These are phyloP conservation scores for Triplophysa siluroides DNA, from an alignment of 2,113 vertebrate species.

Conservation along the genomic window DNA sequence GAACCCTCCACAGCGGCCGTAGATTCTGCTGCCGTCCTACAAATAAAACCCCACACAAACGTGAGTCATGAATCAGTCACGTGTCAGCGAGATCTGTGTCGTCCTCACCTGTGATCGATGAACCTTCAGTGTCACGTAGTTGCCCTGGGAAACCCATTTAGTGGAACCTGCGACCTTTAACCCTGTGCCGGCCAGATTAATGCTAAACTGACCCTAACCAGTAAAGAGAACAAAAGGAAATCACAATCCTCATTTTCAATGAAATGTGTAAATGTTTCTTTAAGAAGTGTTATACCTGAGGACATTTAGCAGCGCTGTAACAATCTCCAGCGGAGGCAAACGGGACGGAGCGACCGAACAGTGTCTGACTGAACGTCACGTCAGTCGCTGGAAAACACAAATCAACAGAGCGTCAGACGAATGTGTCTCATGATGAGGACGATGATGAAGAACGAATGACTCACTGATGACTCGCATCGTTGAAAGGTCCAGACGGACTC, in stretches of 20 bases:
- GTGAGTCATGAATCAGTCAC: too few relatives aligned
- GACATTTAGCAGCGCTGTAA: slow-evolving; percentile 89
- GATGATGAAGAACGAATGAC: slow-evolving; percentile 50
- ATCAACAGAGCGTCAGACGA: slow-evolving; percentile 33
- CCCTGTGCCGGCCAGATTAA: slow-evolving; percentile 90
- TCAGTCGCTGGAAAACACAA: slow-evolving; percentile 78
- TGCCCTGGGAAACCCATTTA: slow-evolving; percentile 91
- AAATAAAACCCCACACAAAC: slow-evolving; percentile 21
- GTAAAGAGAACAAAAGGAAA: neutral
- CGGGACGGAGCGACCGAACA: slow-evolving; percentile 80
- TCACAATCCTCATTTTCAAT: neutral
- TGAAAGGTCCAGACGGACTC: slow-evolving; percentile 87
- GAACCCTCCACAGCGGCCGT: slow-evolving; percentile 93
- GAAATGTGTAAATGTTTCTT: too few relatives aligned
- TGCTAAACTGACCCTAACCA: slow-evolving; percentile 90
- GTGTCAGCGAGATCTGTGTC: too few relatives aligned
- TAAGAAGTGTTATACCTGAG: slow-evolving; percentile 74
- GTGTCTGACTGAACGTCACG: slow-evolving; percentile 83
- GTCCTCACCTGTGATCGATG: slow-evolving; percentile 87
- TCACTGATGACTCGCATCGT: slow-evolving; percentile 91
- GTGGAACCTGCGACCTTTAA: slow-evolving; percentile 82
- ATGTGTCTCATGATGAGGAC: neutral
- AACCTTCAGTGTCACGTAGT: slow-evolving; percentile 85
- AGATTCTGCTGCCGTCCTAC: slow-evolving; percentile 92
- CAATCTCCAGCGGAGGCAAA: slow-evolving; percentile 90